Base-by-base conservation (phyloP, 2,113 vertebrate species). In the Oryzias melastigma region DNA sequence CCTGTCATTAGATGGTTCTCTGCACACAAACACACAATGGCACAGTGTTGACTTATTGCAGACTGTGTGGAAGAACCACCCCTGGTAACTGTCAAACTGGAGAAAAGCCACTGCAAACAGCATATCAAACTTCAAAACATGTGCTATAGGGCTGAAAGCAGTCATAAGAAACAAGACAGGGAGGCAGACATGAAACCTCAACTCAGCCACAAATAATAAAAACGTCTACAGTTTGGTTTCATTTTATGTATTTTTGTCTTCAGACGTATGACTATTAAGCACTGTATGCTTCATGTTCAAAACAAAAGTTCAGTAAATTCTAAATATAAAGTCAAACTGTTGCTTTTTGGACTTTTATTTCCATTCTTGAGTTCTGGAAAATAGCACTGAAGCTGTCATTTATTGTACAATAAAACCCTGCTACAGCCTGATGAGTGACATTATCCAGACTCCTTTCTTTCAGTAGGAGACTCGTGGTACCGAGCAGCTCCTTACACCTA, bases 11-110 rank as follows among this genome's bases (percentile, higher is more conserved):
- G 65, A 51, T 65, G 62, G 77, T 47, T 81, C 25, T 80, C 44
- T 16, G 59, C 61, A 68, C 47, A 46, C 63, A 45, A 25, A 19
- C 44, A 65, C 81, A 71, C 71, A 77, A 60, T 62, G 63, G 68
- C 15, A 45, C 73, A 65, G 41, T 86, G 75, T 88, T 84, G 73
- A 84, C 71, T 90, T 65, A 86, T 14, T 74, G 84, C 72, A 71
- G 85, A 20, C 35, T 81, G 81, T 57, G 81, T 85, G 68, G 3
- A 7, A 55, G 82, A 68, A 44, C 68, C 68, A 84, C 80, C 73
- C 73, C 80, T 54, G 52, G 71, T 64, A 71, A 62, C 75, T 70
- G 61, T 61, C 35, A 62, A 61, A 78, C 67, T 54, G 29, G 83
- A 70, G 22, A 41, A 40, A 50, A 60, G 62, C n/a, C 24, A 46